These are phyloP conservation scores for Microtus montanus DNA, from an alignment of 2,113 vertebrate species.

Conservation along the genomic window DNA sequence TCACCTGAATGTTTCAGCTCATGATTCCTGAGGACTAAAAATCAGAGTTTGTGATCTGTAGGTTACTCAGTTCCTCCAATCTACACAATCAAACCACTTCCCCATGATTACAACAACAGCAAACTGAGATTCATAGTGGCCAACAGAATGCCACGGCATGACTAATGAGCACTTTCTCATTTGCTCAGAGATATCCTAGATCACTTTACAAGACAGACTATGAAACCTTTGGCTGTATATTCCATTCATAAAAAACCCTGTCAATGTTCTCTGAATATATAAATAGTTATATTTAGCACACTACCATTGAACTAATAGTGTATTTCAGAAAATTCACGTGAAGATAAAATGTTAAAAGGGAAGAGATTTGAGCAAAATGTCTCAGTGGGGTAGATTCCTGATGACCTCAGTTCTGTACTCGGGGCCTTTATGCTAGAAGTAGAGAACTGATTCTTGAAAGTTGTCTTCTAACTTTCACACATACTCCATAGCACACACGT, in stretches of 20 bases:
- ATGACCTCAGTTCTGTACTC: neutral
- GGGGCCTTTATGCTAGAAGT: neutral
- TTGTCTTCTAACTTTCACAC: neutral
- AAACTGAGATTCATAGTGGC: neutral
- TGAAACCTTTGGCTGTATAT: neutral
- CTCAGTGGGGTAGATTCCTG: too few species aligned
- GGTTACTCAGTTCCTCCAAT: neutral
- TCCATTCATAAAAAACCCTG: neutral
- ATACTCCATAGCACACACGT: neutral
- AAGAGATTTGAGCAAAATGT: neutral
- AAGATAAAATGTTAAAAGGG: constrained; percentile 15
- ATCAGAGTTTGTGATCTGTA: neutral
- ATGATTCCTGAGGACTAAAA: neutral
- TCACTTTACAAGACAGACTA: neutral
- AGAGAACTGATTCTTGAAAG: neutral
- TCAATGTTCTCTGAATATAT: neutral
- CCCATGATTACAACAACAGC: neutral
- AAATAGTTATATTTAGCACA: neutral
- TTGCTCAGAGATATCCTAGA: neutral
- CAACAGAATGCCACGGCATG: neutral
- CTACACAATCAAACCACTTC: neutral
- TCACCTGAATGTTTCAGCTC: neutral
- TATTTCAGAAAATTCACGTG: constrained; percentile 25
- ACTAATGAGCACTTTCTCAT: neutral
- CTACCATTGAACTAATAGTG: neutral